Evolutionary conservation across 2,888 invertebrate genomes (phyloP).

Genomic region (Darwinula stevensoni): DNA sequence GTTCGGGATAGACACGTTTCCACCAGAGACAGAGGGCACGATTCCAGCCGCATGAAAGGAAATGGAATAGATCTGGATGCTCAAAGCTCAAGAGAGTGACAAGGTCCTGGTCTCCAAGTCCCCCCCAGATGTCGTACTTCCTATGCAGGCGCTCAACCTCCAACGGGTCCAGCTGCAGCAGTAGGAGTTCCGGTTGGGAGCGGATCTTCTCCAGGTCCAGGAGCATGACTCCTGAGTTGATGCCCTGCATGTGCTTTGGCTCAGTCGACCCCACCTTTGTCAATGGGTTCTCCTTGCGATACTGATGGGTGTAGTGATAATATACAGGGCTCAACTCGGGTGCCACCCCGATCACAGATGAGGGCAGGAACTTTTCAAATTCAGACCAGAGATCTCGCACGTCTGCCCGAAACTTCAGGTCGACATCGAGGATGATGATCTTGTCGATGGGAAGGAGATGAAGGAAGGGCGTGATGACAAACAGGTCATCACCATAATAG

Average conservation of each 20-base stretch:
- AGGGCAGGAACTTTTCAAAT: constrained; percentile 30
- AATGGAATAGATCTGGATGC: constrained; percentile 34
- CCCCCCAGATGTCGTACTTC: constrained; percentile 20
- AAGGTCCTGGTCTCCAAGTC: constrained; percentile 55
- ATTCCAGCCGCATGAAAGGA: constrained; percentile 46
- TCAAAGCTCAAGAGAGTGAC: constrained; percentile 38
- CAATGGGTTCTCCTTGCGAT: constrained; percentile 27
- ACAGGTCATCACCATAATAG: constrained; percentile 39
- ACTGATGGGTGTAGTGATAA: constrained; percentile 34
- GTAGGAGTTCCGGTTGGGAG: not conserved
- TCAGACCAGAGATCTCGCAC: constrained; percentile 30
- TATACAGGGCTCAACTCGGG: constrained; percentile 49
- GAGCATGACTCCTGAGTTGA: constrained; percentile 47
- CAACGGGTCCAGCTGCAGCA: not conserved
- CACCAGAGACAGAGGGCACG: constrained; percentile 53
- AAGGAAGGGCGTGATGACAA: constrained; percentile 41
- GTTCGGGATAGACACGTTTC: constrained; percentile 24
- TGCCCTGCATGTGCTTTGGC: constrained; percentile 27
- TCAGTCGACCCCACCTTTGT: constrained; percentile 28
- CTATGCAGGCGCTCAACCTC: not conserved
- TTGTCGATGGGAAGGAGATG: constrained; percentile 35
- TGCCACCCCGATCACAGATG: constrained; percentile 35
- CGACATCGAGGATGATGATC: constrained; percentile 34
- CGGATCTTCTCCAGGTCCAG: constrained; percentile 34
- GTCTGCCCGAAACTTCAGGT: constrained; percentile 37